Evolutionary conservation across 2,113 vertebrate species (phyloP), one percentile per base, ranked within the genome.

Genomic region (Leuciscus idus): DNA sequence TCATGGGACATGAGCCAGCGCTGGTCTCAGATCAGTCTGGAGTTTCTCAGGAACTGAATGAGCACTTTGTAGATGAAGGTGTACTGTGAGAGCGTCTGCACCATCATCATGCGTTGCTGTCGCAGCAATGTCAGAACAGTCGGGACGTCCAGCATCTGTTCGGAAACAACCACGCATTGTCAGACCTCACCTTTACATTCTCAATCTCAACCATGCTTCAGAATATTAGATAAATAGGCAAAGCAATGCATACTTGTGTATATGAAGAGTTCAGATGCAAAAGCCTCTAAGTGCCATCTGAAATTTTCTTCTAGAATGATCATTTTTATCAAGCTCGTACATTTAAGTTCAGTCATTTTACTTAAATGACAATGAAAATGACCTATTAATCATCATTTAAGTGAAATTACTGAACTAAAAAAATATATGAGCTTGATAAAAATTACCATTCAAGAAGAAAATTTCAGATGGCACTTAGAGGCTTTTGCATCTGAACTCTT

Each of bases 41-140:
- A 99, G 91, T 96, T 98, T 88, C 95, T 97, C 86, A 99, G 96
- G 93, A 98, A 99, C 92, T 99, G 96, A 88, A 98, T 96, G 89
- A 99, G 96, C 78, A 98, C 97, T 91, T 96, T 95, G 92, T 99
- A 99, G 87, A 99, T 95, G 1, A 99, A 99, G 10, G 94, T 97
- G 93, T 99, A 99, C 92, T 99, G 98, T 0, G 96, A 94, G 81
- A 98, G 93, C 0, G 96, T 99, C 95, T 99, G 98, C 88, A 99
- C 98, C 97, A 98, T 96, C 95, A 98, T 94, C 98, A 99, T 99
- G 9, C 98, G 95, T 94, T 99, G 98, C 28, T 95, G 92, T 36
- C 98, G 94, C 83, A 99, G 92, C 93, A 94, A 92, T 79, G 89
- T 92, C 92, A 99, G 94, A 92, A 96, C 94, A 50, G 95, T 93